These are phyloP conservation scores for Hemibagrus guttatus DNA, from an alignment of 2,797 vertebrate genomes.

Conservation along the genomic window DNA sequence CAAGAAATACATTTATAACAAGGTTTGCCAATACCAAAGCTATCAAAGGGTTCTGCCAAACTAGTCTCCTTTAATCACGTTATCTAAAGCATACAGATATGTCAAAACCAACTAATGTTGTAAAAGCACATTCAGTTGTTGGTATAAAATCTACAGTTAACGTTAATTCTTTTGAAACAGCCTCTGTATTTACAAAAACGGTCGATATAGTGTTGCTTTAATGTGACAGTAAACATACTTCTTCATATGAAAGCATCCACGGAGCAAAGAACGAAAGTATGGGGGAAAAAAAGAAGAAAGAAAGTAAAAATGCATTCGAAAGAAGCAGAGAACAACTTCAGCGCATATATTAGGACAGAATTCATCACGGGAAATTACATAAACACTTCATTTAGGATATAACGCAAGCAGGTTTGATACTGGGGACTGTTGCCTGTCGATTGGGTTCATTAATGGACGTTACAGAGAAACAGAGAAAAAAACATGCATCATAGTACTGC, in stretches of 20 bases:
- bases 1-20: conserved; percentile 70
- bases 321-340: conserved; percentile 50
- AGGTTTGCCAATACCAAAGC: conserved; percentile 72
- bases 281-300: conserved; percentile 34
- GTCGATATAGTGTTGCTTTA: conserved; percentile 57
- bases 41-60: conserved; percentile 73
- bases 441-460: conserved; percentile 62
- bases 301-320: conserved; percentile 33
- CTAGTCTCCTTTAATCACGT: conserved; percentile 53
- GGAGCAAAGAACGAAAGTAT: conserved; percentile 54
- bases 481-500: conserved; percentile 74
- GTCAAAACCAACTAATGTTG: conserved; percentile 69
- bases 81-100: conserved; percentile 70
- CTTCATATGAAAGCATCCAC: conserved; percentile 60
- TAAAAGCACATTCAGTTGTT: conserved; percentile 82
- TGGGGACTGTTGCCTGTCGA: conserved; percentile 61
- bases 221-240: conserved; percentile 63
- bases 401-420: conserved; percentile 64
- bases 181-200: conserved; percentile 70
- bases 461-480: conserved; percentile 57
- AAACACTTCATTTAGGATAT: conserved; percentile 71
- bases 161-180: conserved; percentile 72
- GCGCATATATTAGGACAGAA: conserved; percentile 67
- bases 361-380: conserved; percentile 73
- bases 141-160: conserved; percentile 84